Percentiles rank a stretch among this genome's conserved stretches.
phyloP scores from a whole-genome alignment of 2,797 vertebrate species.

The Poecile montanus region DNA sequence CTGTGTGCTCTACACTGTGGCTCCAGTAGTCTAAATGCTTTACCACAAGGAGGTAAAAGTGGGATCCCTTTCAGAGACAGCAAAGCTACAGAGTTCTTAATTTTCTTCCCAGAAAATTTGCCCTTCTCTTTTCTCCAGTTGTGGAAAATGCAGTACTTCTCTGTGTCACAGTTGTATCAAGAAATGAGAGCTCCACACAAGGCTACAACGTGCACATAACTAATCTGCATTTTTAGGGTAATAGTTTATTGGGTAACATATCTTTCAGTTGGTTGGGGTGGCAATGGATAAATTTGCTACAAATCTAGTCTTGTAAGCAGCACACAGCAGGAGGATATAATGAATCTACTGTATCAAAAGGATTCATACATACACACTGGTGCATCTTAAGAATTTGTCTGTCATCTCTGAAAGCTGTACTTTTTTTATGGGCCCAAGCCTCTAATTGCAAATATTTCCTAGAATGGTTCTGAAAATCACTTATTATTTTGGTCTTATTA shows the following conservation, averaged over 20 bases:
- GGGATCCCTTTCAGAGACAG: neutral
- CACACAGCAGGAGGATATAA: neutral
- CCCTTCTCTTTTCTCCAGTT: neutral
- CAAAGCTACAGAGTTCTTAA: neutral
- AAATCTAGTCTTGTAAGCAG: neutral
- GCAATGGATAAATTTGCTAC: neutral
- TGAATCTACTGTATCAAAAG: neutral
- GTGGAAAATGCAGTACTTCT: neutral
- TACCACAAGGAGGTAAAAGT: neutral
- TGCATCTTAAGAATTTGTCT: neutral
- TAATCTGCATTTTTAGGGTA: neutral
- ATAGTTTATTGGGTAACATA: neutral
- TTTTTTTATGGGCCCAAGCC: neutral
- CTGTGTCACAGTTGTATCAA: neutral
- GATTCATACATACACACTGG: neutral
- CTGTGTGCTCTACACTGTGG: neutral
- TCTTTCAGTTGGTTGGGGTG: neutral
- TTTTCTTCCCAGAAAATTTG: neutral
- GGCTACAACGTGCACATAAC: neutral
- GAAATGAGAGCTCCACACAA: neutral
- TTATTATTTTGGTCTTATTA: slow-evolving; percentile 2
- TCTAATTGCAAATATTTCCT: slow-evolving; percentile 9
- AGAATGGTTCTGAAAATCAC: neutral
- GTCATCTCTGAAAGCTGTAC: neutral
- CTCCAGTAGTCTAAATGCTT: neutral